phyloP scores from a whole-genome alignment of 1,140 invertebrate species.

The Lutraria rhynchaena region DNA sequence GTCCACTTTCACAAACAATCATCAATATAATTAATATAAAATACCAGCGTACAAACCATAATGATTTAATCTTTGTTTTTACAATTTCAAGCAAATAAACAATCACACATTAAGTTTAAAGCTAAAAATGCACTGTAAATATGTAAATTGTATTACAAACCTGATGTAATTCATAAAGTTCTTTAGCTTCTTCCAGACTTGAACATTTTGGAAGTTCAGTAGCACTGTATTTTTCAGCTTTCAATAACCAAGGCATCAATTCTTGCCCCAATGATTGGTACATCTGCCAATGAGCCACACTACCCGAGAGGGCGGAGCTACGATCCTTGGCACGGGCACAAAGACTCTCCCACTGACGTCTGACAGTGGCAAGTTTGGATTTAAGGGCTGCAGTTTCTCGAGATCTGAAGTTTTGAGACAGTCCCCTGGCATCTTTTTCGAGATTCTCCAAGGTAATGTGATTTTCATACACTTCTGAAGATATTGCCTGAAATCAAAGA shows the following conservation, averaged over 20 bases:
- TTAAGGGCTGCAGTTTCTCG: slow-evolving; percentile 79
- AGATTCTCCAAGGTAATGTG: slow-evolving; percentile 88
- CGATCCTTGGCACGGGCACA: slow-evolving; percentile 85
- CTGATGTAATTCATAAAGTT: slow-evolving; percentile 86
- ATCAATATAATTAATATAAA: too few species aligned
- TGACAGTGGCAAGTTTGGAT: slow-evolving; percentile 75
- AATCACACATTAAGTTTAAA: too few species aligned
- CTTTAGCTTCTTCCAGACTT: slow-evolving; percentile 90
- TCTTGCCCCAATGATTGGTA: slow-evolving; percentile 90
- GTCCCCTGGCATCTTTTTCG: slow-evolving; percentile 89
- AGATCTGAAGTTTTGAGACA: slow-evolving; percentile 84
- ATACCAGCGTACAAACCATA: too few species aligned
- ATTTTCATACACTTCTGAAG: slow-evolving; percentile 85
- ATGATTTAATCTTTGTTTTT: too few species aligned
- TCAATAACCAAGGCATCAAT: slow-evolving; percentile 93
- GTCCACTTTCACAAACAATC: too few species aligned
- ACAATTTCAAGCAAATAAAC: too few species aligned
- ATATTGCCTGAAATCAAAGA: slow-evolving; percentile 71
- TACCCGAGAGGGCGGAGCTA: slow-evolving; percentile 88
- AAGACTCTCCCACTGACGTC: slow-evolving; percentile 79
- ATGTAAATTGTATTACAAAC: too few species aligned
- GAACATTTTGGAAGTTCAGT: slow-evolving; percentile 85
- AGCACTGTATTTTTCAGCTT: slow-evolving; percentile 90
- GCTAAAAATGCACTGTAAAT: too few species aligned
- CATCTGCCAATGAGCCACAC: slow-evolving; percentile 92